Percentiles rank a stretch among this genome's conserved stretches.
phyloP scores from a whole-genome alignment of 2,888 invertebrate species.

The Sinhomidia bicolor region DNA sequence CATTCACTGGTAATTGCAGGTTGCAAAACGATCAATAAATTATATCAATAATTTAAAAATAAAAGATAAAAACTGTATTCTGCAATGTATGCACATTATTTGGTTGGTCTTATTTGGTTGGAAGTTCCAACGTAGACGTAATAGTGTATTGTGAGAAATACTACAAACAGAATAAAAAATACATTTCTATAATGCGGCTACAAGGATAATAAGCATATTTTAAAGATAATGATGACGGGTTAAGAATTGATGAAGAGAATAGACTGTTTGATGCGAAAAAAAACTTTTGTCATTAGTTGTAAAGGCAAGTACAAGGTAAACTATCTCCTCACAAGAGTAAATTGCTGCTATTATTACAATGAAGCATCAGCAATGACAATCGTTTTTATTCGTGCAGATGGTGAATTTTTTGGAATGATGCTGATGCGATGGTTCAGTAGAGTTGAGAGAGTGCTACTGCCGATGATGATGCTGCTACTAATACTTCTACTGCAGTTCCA shows the following conservation, averaged over 20 bases:
- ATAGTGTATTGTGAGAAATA: no score
- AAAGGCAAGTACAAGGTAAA: conserved; percentile 19
- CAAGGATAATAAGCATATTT: no score
- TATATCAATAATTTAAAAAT: no score
- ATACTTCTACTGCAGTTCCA: neutral
- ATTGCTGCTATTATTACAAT: neutral
- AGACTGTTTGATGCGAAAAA: neutral
- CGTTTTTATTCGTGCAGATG: conserved; percentile 60
- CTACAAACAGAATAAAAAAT: no score
- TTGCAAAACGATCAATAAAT: no score
- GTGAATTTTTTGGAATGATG: conserved; percentile 39
- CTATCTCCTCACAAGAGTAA: conserved; percentile 27
- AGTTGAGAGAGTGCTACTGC: neutral
- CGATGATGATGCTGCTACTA: neutral
- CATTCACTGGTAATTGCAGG: no score
- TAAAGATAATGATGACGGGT: no score
- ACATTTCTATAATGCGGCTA: no score
- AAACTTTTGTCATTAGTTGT: neutral
- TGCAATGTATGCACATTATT: no score
- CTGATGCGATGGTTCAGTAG: neutral
- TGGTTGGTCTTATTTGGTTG: no score
- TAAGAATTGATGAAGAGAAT: neutral
- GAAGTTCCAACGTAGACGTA: no score
- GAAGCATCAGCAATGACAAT: conserved; percentile 51
- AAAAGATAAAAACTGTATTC: no score